These are phyloP conservation scores for Rhorus exstirpatorius DNA, from an alignment of 2,888 invertebrate species.

Conservation along the genomic window DNA sequence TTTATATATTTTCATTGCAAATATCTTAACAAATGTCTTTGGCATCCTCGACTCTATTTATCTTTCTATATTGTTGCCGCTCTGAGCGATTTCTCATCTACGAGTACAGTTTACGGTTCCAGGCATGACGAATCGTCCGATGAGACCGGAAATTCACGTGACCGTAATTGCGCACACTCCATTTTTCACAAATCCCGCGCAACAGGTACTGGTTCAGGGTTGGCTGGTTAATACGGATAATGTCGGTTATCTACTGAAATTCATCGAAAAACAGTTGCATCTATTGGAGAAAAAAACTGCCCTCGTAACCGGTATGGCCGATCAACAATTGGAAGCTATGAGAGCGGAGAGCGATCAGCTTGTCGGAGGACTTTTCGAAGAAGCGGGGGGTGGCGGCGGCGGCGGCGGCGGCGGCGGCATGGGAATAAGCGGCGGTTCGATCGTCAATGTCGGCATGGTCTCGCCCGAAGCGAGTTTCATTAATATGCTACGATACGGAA, in stretches of 20 bases:
- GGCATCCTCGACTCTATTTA: no score
- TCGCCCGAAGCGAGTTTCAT: conserved; percentile 91
- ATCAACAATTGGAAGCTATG: conserved; percentile 87
- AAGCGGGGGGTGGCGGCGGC: conserved; percentile 84
- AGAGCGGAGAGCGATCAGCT: conserved; percentile 87
- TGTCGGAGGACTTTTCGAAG: conserved; percentile 87
- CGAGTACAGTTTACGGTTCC: conserved; percentile 89
- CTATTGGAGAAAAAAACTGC: conserved; percentile 89
- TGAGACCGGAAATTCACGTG: conserved; percentile 90
- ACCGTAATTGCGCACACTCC: conserved; percentile 93
- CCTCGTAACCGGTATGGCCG: conserved; percentile 87
- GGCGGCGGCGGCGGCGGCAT: conserved; percentile 80
- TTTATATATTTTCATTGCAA: no score
- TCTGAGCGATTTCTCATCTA: conserved; percentile 24
- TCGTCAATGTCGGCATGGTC: conserved; percentile 87
- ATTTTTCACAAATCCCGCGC: conserved; percentile 90
- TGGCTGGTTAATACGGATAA: conserved; percentile 89
- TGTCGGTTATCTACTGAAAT: conserved; percentile 87
- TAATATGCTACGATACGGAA: conserved; percentile 92
- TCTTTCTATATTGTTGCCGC: neutral
- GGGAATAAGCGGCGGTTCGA: conserved; percentile 84
- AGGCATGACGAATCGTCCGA: conserved; percentile 87
- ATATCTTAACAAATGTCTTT: no score
- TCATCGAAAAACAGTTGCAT: conserved; percentile 88
- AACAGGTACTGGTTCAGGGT: conserved; percentile 91